Evolutionary conservation across 1,140 invertebrate genomes (phyloP).

Genomic region (Cephus cinctus): DNA sequence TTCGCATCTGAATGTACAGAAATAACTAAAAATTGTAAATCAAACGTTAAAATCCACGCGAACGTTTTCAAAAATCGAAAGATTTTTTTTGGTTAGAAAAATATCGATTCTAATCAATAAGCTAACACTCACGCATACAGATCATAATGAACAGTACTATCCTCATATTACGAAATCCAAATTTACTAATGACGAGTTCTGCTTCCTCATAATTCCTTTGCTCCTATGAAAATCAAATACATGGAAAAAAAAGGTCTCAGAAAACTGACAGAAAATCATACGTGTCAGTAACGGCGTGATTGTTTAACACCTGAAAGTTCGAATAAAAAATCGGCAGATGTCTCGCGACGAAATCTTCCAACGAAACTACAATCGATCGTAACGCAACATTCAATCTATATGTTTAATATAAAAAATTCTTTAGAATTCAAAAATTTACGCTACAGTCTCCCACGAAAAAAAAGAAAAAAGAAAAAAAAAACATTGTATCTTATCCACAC

Average conservation of each 20-base stretch:
- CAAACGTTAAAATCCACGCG: no score
- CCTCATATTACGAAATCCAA: constrained; percentile 1
- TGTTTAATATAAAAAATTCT: no score
- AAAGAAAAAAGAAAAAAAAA: not conserved
- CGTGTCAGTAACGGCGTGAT: no score
- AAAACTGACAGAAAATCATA: not conserved
- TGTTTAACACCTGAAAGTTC: no score
- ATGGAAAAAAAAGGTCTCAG: not conserved
- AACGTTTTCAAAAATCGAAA: not conserved
- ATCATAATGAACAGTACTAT: not conserved
- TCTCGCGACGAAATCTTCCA: no score
- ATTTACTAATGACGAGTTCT: not conserved
- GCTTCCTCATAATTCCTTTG: not conserved
- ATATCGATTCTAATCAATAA: not conserved
- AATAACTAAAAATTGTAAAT: not conserved
- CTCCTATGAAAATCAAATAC: not conserved
- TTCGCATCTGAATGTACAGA: constrained; percentile 1
- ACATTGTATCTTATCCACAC: not conserved
- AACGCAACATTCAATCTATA: no score
- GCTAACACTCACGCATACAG: constrained; percentile 1
- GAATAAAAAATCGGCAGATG: no score
- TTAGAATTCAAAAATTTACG: no score
- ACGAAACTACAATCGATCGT: no score
- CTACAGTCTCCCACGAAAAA: not conserved
- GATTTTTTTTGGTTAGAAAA: not conserved